Conservation (phyloP, 2,113 vertebrate genomes). For the Sphyrna mokarran region DNA sequence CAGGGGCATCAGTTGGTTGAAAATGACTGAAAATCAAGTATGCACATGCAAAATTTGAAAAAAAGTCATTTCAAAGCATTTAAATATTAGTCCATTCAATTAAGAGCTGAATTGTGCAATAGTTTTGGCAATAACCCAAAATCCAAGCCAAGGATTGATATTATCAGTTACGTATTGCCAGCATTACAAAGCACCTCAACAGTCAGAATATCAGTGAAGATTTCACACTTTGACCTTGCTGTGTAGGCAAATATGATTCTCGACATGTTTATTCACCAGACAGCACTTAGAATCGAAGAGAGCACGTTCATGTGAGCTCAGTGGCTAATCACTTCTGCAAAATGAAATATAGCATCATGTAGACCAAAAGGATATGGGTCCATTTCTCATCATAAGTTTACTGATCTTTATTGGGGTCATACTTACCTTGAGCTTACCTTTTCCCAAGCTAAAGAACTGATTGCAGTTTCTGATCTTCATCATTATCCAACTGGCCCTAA, state of each 20-base stretch:
- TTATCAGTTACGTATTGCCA: background rate
- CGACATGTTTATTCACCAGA: background rate
- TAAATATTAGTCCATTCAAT: background rate
- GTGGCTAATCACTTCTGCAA: background rate
- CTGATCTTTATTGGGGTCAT: background rate
- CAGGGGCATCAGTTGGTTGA: background rate
- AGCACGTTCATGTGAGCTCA: background rate
- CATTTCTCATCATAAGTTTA: background rate
- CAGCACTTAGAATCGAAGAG: background rate
- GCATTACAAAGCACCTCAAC: background rate
- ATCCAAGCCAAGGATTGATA: background rate
- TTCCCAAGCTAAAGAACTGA: background rate
- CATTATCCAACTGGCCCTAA: background rate
- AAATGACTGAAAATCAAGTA: background rate
- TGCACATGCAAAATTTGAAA: background rate
- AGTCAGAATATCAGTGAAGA: background rate
- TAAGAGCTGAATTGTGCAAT: background rate
- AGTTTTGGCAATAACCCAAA: background rate
- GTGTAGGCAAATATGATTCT: background rate
- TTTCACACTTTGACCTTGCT: background rate
- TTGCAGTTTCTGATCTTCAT: background rate
- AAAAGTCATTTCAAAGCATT: background rate
- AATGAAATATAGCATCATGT: background rate
- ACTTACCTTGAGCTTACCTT: background rate
- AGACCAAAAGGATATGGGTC: background rate